phyloP scores from a whole-genome alignment of 2,888 invertebrate species.

The Mellilla xanthometata region DNA sequence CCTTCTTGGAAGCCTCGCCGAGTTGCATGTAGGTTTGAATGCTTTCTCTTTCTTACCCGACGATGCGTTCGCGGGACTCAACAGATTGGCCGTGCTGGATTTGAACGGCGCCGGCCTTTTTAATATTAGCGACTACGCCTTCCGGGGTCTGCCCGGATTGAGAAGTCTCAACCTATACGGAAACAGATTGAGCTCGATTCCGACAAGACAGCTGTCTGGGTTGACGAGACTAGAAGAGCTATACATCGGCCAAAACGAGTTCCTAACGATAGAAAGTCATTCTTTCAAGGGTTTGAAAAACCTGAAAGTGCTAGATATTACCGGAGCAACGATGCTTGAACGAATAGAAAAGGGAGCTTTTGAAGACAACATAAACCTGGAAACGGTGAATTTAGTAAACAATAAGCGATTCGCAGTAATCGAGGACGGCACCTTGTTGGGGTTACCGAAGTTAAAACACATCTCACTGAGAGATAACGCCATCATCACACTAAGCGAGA shows the following conservation, averaged over 20 bases:
- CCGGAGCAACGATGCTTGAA: constrained; percentile 88
- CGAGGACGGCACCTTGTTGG: constrained; percentile 89
- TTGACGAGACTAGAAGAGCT: constrained; percentile 90
- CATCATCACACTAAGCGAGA: constrained; percentile 88
- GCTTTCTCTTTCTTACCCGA: constrained; percentile 89
- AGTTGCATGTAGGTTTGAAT: constrained; percentile 92
- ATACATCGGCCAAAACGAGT: constrained; percentile 92
- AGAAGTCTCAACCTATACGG: constrained; percentile 90
- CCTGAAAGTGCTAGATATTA: constrained; percentile 89
- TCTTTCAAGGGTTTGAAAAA: constrained; percentile 91
- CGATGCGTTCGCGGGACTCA: constrained; percentile 90
- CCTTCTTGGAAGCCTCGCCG: constrained; percentile 89
- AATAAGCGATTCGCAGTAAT: constrained; percentile 89
- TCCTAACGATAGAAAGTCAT: constrained; percentile 85
- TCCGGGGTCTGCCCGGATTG: constrained; percentile 89
- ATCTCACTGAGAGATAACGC: constrained; percentile 91
- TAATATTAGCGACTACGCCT: constrained; percentile 89
- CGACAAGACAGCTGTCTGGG: constrained; percentile 88
- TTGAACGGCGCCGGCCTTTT: constrained; percentile 91
- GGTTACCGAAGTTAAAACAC: constrained; percentile 90
- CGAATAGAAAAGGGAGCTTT: constrained; percentile 90
- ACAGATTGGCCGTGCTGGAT: constrained; percentile 89
- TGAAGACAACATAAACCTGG: constrained; percentile 90
- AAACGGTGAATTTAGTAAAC: constrained; percentile 88
- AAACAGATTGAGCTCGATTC: constrained; percentile 88